Base-by-base conservation (phyloP, 2,113 vertebrate species). In the Speoplatyrhinus poulsoni region DNA sequence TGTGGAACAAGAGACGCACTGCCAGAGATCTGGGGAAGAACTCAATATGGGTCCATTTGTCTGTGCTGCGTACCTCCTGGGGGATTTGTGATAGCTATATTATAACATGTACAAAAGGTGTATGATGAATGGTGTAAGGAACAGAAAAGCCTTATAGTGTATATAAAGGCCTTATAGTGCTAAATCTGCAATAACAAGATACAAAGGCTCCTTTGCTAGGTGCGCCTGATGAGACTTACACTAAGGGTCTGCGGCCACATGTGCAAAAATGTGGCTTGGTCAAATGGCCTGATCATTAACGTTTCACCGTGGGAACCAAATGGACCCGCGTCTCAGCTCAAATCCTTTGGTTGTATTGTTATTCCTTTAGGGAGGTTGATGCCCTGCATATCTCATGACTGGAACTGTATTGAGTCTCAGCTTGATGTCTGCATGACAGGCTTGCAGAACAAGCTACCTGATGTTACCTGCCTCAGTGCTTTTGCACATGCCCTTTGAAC, bases 21-120 rank as follows among this genome's bases (percentile, higher is more conserved):
- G 70, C 83, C 77, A 73, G 77, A 67, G 68, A 79, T 57, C 60
- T 88, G 86, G 81, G 69, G 76, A 77, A 88, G 81, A 75, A 67
- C 72, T 86, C 84, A 70, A 79, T 80, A 80, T 91, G 85, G 76
- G 77, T 52, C 67, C 71, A 80, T 79, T 87, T 86, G 86, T 79
- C 81, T 81, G 65, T 85, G 79, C 67, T 76, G 78, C 77, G 72
- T 62, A n/a, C 46, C 61, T 86, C 77, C 75, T 33, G 16, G 36
- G 75, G 81, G 86, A 90, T 76, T 82, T 48, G 75, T 26, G 56
- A 36, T 47, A 73, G 74, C 69, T 67, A 65, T 81, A 65, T 81
- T 75, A 68, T 32, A 65, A 72, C 36, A 8, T 6, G 36, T 5
- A 41, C 36, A 41, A 41, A 41, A 41, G 36, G 36, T 41, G 5